These are phyloP conservation scores for Echiichthys vipera DNA, from an alignment of 2,797 vertebrate genomes.

Conservation along the genomic window DNA sequence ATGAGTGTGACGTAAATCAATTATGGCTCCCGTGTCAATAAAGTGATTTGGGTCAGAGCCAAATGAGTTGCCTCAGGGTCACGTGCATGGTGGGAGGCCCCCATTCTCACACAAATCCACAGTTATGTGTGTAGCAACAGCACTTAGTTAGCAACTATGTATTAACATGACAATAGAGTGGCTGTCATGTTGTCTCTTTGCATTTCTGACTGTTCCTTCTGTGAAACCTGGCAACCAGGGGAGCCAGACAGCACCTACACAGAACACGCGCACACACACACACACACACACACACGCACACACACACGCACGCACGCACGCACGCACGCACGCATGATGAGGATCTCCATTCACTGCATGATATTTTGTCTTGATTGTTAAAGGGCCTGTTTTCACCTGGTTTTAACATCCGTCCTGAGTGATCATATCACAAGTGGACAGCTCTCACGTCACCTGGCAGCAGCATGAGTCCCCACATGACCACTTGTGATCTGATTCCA, in stretches of 20 bases:
- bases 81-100: not conserved
- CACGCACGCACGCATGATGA: not conserved
- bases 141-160: slow-evolving; percentile 19
- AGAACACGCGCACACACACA: slow-evolving; percentile 19
- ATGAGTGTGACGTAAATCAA: slow-evolving; percentile 9
- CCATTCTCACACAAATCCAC: slow-evolving; percentile 11
- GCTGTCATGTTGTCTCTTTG: slow-evolving; percentile 48
- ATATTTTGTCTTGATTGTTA: too few relatives aligned
- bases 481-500: too few relatives aligned
- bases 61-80: slow-evolving; percentile 18
- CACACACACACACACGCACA: slow-evolving; percentile 13
- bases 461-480: too few relatives aligned
- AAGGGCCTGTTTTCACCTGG: too few relatives aligned
- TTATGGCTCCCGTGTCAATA: slow-evolving; percentile 8
- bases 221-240: slow-evolving; percentile 76
- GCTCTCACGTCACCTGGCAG: too few relatives aligned
- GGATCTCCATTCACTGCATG: not conserved
- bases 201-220: slow-evolving; percentile 56
- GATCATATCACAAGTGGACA: too few relatives aligned
- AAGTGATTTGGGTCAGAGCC: not conserved
- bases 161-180: slow-evolving; percentile 77
- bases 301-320: not conserved
- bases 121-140: slow-evolving; percentile 21
- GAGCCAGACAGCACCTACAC: slow-evolving; percentile 25
- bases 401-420: too few relatives aligned